phyloP scores from a whole-genome alignment of 1,140 invertebrate species.

The Copidosoma floridanum region DNA sequence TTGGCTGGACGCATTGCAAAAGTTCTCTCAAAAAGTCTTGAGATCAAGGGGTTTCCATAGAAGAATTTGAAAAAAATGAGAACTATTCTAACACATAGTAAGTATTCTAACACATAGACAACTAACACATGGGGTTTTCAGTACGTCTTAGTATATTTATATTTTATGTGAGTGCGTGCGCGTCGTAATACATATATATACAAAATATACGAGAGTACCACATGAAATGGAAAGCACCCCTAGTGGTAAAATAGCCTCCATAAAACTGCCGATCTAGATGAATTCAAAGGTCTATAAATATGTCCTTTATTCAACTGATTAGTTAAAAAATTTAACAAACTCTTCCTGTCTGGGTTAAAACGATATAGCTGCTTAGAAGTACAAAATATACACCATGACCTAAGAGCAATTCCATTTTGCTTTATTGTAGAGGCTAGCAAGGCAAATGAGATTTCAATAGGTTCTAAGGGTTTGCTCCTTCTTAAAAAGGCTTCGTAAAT shows the following conservation, averaged over 20 bases:
- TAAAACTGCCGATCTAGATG: conserved; percentile 27
- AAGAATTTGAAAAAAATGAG: no score
- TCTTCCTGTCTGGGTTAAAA: not conserved
- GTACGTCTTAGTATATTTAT: no score
- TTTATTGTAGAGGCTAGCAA: conserved; percentile 7
- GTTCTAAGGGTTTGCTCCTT: not conserved
- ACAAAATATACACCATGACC: conserved; percentile 16
- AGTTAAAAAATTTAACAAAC: conserved; percentile 1
- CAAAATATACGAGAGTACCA: no score
- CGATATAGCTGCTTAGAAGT: not conserved
- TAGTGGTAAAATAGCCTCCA: conserved; percentile 25
- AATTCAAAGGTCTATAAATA: conserved; percentile 33
- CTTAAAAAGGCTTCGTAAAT: conserved; percentile 13
- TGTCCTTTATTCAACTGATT: conserved; percentile 15
- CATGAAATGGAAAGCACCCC: no score
- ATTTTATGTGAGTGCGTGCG: no score
- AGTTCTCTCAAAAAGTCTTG: conserved; percentile 36
- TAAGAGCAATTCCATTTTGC: conserved; percentile 6
- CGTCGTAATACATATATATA: no score
- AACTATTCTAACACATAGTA: no score
- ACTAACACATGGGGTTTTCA: no score
- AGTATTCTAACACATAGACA: no score
- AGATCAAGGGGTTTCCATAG: no score
- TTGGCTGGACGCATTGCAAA: conserved; percentile 29
- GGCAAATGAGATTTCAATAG: conserved; percentile 5